phyloP scores from a whole-genome alignment of 2,113 vertebrate species.

The Paedocypris sp. region DNA sequence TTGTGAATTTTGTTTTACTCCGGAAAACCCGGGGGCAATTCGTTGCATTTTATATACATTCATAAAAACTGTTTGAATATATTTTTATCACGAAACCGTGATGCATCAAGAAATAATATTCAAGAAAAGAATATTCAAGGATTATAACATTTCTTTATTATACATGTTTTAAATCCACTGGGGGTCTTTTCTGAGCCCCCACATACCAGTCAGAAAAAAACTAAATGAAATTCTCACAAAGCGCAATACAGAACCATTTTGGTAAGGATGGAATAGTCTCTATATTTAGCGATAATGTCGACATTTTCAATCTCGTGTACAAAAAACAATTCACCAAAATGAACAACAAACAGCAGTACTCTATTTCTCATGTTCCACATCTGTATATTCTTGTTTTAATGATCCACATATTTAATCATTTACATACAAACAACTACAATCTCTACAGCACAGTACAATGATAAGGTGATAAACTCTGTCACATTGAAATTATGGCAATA shows the following conservation, averaged over 20 bases:
- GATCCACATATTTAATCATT: slow-evolving; percentile 65
- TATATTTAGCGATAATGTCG: slow-evolving; percentile 53
- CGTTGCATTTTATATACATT: too few relatives aligned
- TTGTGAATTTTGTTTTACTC: too few relatives aligned
- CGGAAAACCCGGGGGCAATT: too few relatives aligned
- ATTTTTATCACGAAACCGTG: too few relatives aligned
- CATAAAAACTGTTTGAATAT: neutral
- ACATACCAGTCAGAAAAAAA: slow-evolving; percentile 38
- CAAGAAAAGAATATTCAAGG: slow-evolving; percentile 25
- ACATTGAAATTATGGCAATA: slow-evolving; percentile 57
- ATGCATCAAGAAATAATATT: slow-evolving; percentile 5
- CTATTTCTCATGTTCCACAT: slow-evolving; percentile 43
- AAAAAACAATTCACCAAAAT: slow-evolving; percentile 61
- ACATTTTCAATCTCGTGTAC: slow-evolving; percentile 63
- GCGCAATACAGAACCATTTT: slow-evolving; percentile 55
- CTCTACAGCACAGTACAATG: slow-evolving; percentile 78
- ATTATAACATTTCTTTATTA: slow-evolving; percentile 57
- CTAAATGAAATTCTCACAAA: slow-evolving; percentile 48
- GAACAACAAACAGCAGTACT: slow-evolving; percentile 62
- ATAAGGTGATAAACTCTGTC: slow-evolving; percentile 58
- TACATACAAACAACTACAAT: slow-evolving; percentile 82
- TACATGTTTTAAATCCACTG: slow-evolving; percentile 49
- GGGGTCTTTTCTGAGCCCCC: slow-evolving; percentile 46
- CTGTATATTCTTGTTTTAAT: slow-evolving; percentile 49
- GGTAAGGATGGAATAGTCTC: slow-evolving; percentile 58